Base-by-base conservation (phyloP, 2,113 vertebrate genomes). In the Dascyllus trimaculatus region DNA sequence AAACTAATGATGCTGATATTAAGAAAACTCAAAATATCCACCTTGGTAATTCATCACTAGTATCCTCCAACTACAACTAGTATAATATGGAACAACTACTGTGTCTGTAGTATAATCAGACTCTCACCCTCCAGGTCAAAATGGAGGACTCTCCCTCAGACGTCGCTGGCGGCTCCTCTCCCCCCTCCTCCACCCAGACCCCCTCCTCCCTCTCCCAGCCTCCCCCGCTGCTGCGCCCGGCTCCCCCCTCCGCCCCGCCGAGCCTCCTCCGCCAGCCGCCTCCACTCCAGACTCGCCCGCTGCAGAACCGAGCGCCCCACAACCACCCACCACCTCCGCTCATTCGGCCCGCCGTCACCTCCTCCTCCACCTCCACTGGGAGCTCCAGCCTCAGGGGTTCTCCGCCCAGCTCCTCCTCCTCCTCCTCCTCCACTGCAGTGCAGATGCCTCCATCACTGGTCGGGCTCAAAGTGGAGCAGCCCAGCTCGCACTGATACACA, bases 221-320 rank as follows among this genome's bases (percentile, higher is more conserved):
- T 0, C 96, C 96, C 0, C 96, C 96, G 0, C 90, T 97, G 76
- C 92, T 97, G 71, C 95, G 96, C 25, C 96, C 96, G 0, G 93
- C 95, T 0, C 92, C 96, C 24, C 96, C 96, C 1, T 93, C 95
- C 0, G 96, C 95, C 0, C 96, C 97, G 0, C 95, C 95, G 0
- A 95, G 94, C 73, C 92, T 97, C 66, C 95, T 96, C 17, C 96
- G 96, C 1, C 96, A 96, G 88, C 96, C 96, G 0, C 96, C 97
- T 0, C 97, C 96, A 0, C 94, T 97, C 2, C 96, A 97, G 89
- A 97, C 96, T 0, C 96, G 96, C 7, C 96, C 96, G 22, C 94
- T 97, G 15, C 96, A 96, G 87, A 94, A 83, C 92, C 85, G 93
- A 61, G 86, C 96, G 26, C 81, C 95, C 69, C 96, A 94, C 94